Evolutionary conservation across 2,888 invertebrate genomes (phyloP), one percentile per base, ranked within the genome.

Genomic region (Hypomecis punctinalis): DNA sequence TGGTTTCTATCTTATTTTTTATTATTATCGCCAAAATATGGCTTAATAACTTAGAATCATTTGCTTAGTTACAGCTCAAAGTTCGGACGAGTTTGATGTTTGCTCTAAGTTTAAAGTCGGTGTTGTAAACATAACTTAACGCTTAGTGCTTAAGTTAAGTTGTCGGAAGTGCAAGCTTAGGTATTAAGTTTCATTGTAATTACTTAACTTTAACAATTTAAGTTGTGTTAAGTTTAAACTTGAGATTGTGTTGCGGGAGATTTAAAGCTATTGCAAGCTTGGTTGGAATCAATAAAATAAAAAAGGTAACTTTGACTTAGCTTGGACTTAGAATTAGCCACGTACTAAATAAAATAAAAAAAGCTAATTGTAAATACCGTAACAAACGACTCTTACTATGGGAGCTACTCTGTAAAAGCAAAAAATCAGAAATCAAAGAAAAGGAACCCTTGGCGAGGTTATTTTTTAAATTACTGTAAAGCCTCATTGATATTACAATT

Each of bases 171-270:
- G 56, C 56, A 56, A 11, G 13, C 8, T 37, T 13, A 55, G 47
- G 39, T 47, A 46, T 47, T 56, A 47, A 48, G 56, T 56, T 47
- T 40, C 23, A 11, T 23, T 56, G 56, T 56, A 46, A 56, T 56
- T 56, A 56, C 56, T 47, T 56, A 48, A 56, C 23, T 56, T 56
- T 33, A 47, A 47, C 47, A 40, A 56, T 47, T 40, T 39, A 56
- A 56, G 47, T 56, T 56, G 35, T 33, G 23, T 40, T 52, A 52
- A 52, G 52, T 33, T 40, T 40, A 42, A 52, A 52, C 5, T 11
- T 52, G 6, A 52, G 37, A 51, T 51, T 13, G 13, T 5, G 51
- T 39, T 51, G n/a, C 37, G n/a, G 11, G 5, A 6, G 36, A 7
- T 49, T 49, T 37, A 49, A 11, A 8, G 11, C 4, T 8, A n/a